These are phyloP conservation scores for Hydropsyche tenuis DNA, from an alignment of 1,140 invertebrate genomes.

Conservation along the genomic window DNA sequence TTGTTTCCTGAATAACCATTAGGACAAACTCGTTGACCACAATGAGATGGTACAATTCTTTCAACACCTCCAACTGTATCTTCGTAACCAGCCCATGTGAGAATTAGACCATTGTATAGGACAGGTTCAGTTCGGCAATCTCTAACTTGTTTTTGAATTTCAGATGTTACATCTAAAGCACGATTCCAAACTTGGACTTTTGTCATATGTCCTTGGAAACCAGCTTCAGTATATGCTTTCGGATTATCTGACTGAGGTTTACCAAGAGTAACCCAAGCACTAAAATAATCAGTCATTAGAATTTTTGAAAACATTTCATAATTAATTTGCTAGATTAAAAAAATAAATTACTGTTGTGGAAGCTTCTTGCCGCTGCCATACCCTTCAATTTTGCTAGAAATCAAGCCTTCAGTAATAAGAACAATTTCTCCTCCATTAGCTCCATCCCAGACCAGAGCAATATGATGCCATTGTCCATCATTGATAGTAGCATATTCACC, in stretches of 20 bases:
- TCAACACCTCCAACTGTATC: conserved; percentile 88
- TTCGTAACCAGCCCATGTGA: conserved; percentile 95
- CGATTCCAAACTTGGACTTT: conserved; percentile 95
- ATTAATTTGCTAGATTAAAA: no score
- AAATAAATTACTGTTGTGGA: conserved; percentile 75
- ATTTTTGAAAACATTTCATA: no score
- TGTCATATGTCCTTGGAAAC: conserved; percentile 94
- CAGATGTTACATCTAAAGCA: conserved; percentile 87
- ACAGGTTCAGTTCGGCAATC: conserved; percentile 92
- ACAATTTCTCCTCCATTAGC: conserved; percentile 81
- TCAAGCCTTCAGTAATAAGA: conserved; percentile 90
- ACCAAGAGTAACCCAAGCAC: conserved; percentile 91
- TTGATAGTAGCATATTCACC: conserved; percentile 92
- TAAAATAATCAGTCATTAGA: conserved; percentile 57
- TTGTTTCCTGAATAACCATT: conserved; percentile 83
- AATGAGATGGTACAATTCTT: conserved; percentile 87
- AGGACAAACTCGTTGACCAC: conserved; percentile 85
- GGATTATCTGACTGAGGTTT: conserved; percentile 79
- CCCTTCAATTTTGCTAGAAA: conserved; percentile 86
- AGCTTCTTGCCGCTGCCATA: conserved; percentile 81
- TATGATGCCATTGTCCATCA: conserved; percentile 96
- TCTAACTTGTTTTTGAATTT: conserved; percentile 91
- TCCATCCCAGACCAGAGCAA: conserved; percentile 93
- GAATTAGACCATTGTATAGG: conserved; percentile 81
- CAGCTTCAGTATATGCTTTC: conserved; percentile 80